These are phyloP conservation scores for Camponotus pennsylvanicus DNA, from an alignment of 1,140 invertebrate species.

Conservation along the genomic window DNA sequence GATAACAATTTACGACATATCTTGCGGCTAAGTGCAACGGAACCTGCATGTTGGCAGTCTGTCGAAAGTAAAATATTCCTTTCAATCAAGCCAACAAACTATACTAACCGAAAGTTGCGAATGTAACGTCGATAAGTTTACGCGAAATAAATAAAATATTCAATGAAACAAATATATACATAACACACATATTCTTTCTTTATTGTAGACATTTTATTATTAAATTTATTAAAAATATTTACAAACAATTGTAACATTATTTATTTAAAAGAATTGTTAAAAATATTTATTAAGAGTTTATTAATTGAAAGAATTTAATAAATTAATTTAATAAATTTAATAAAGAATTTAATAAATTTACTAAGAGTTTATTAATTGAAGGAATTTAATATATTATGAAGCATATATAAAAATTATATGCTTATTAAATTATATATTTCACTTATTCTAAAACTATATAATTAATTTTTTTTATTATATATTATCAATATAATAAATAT, in stretches of 20 bases:
- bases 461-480: background rate
- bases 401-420: too few species aligned
- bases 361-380: too few species aligned
- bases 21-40: background rate
- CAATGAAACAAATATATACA: background rate
- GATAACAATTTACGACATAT: slow-evolving; percentile 59
- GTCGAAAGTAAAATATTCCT: background rate
- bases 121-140: background rate
- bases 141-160: background rate
- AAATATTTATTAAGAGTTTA: too few species aligned
- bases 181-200: background rate
- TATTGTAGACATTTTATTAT: background rate
- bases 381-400: too few species aligned
- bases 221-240: slow-evolving; percentile 3
- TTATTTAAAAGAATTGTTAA: too few species aligned
- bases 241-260: too few species aligned
- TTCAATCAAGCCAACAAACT: too few species aligned
- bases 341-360: too few species aligned
- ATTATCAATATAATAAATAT: background rate
- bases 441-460: background rate
- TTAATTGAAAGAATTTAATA: too few species aligned
- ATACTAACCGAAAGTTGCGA: background rate
- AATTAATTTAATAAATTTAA: too few species aligned
- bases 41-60: too few species aligned
- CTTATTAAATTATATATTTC: background rate